Evolutionary conservation across 2,888 invertebrate species (phyloP), one percentile per base, ranked within the genome.

Genomic region (Metopia argyrocephala): DNA sequence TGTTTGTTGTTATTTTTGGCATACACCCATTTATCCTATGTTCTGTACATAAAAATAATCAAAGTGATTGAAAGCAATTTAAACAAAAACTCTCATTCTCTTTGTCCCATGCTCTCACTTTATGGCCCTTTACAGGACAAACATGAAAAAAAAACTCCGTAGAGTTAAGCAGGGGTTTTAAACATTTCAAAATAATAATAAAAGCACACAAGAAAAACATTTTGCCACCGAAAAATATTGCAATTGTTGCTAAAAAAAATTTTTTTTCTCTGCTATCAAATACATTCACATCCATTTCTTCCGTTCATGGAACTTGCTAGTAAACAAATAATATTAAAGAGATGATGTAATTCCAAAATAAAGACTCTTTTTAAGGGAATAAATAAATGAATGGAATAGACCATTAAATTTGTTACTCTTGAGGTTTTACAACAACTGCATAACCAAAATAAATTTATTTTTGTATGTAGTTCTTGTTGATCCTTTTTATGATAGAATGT

Each of bases 11-110:
- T 61, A 28, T 61, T 18, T 27, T 5, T 21, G 38, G 62, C 20
- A 57, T 38, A 15, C 38, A 38, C 15, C 38, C 38, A n/a, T n/a
- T n/a, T n/a, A n/a, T 38, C 15, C 4, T 4, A 15, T 38, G 38
- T 38, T 38, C 15, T 38, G 38, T 38, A 25, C n/a, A 50, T 7
- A 45, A 61, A 61, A 66, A 65, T 68, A 73, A 62, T 68, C 56
- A 69, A 78, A 74, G 48, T 62, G 74, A 74, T 69, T 74, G 71
- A 65, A 61, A 81, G 57, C 46, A 57, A 80, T 76, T 78, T 65
- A 48, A 69, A 56, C 54, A 61, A 38, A 66, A 52, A 61, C 31
- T 45, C 46, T 12, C 66, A 5, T 20, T 15, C 15, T 20, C 9
- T 20, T 31, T 21, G 5, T 15, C 21, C 9, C 2, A 7, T 20